Evolutionary conservation across 1,140 invertebrate species (phyloP).

Genomic region (Drosophila sproati): DNA sequence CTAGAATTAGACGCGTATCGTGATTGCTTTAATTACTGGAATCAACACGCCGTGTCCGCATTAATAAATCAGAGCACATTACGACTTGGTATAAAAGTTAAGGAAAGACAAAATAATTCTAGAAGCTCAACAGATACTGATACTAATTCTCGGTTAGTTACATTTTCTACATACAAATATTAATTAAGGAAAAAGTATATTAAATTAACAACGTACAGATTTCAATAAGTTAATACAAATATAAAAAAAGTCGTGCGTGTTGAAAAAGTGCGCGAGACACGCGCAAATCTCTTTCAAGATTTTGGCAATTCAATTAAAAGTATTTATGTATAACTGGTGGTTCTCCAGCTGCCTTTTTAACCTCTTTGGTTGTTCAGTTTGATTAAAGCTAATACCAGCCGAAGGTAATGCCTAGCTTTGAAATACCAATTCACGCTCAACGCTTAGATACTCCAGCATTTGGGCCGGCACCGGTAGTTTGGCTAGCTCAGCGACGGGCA

Average conservation of each 20-base stretch:
- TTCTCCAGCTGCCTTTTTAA: conserved; percentile 37
- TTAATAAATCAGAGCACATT: neutral
- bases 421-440: conserved; percentile 86
- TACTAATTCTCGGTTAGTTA: neutral
- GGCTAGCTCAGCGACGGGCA: conserved; percentile 89
- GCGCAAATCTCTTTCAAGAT: neutral
- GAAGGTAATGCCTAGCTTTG: conserved; percentile 57
- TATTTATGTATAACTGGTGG: conserved; percentile 6
- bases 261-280: neutral
- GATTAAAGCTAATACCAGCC: conserved; percentile 68
- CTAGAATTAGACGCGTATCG: neutral
- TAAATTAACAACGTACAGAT: neutral
- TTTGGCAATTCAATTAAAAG: neutral
- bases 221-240: neutral
- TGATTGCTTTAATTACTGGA: too few species aligned
- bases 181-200: too few species aligned
- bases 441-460: conserved; percentile 88
- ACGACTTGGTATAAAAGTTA: neutral
- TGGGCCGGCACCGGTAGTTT: conserved; percentile 89
- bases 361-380: conserved; percentile 70
- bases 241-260: neutral
- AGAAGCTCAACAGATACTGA: too few species aligned
- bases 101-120: neutral
- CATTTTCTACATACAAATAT: neutral
- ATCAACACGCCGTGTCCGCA: too few species aligned